These are phyloP conservation scores for Pseudorhombus dupliciocellatus DNA, from an alignment of 2,113 vertebrate genomes.

Conservation along the genomic window DNA sequence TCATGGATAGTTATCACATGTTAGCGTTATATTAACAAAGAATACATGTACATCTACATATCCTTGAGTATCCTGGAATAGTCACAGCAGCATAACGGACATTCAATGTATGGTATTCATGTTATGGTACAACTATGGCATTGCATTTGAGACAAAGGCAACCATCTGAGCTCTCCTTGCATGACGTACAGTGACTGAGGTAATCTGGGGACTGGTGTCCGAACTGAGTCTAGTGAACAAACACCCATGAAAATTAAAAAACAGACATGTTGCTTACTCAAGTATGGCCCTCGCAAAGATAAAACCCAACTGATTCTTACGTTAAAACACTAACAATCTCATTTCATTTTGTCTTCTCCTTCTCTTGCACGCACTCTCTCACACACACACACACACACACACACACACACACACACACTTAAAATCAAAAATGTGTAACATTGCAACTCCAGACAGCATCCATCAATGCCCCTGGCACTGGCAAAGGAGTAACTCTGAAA, in stretches of 20 bases:
- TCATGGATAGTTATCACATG: conserved; percentile 62
- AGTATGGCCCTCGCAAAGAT: conserved; percentile 72
- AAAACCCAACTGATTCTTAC: conserved; percentile 49
- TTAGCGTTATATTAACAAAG: conserved; percentile 75
- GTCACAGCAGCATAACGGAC: conserved; percentile 81
- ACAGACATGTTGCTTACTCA: conserved; percentile 78
- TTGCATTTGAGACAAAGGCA: conserved; percentile 80
- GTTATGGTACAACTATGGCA: conserved; percentile 77
- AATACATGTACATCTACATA: conserved; percentile 76
- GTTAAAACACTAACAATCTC: conserved; percentile 41
- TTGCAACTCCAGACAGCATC: conserved; percentile 75
- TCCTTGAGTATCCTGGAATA: conserved; percentile 80
- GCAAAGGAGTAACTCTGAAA: conserved; percentile 74
- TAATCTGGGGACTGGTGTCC: conserved; percentile 74
- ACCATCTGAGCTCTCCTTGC: conserved; percentile 76
- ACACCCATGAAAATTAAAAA: conserved; percentile 45
- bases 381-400: not conserved
- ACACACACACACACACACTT: conserved; percentile 5
- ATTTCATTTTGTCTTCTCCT: conserved; percentile 29
- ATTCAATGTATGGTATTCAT: conserved; percentile 79
- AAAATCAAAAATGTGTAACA: conserved; percentile 76
- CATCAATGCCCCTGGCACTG: conserved; percentile 70
- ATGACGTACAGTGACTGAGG: conserved; percentile 76
- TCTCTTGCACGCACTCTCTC: not conserved
- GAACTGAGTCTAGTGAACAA: conserved; percentile 62